phyloP scores from a whole-genome alignment of 2,888 invertebrate species.

The Pammene aurita region DNA sequence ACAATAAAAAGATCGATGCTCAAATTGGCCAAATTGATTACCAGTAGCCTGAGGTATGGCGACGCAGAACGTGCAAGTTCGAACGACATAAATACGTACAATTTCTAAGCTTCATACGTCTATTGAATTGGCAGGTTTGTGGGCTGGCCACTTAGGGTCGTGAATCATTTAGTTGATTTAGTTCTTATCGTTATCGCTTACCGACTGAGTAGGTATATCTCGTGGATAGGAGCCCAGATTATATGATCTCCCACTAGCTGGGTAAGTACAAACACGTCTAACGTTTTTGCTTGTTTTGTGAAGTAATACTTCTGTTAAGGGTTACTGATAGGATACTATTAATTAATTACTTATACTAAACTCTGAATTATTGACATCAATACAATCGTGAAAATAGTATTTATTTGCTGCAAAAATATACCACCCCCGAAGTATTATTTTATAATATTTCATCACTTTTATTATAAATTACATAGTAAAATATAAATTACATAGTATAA shows the following conservation, averaged over 20 bases:
- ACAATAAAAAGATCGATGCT: constrained; percentile 28
- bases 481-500: too few species aligned
- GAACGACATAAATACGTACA: not conserved
- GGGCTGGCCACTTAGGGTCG: constrained; percentile 17
- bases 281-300: too few species aligned
- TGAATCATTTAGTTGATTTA: constrained; percentile 27
- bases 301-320: too few species aligned
- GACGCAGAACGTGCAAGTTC: not conserved
- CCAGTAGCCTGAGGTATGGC: constrained; percentile 10
- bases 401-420: too few species aligned
- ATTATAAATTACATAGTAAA: too few species aligned
- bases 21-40: constrained; percentile 1
- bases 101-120: not conserved
- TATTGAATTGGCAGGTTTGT: not conserved
- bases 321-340: too few species aligned
- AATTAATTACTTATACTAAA: too few species aligned
- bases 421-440: too few species aligned
- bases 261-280: too few species aligned
- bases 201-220: not conserved
- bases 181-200: constrained; percentile 6
- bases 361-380: too few species aligned
- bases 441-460: too few species aligned
- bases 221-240: not conserved
- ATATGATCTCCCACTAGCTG: not conserved
- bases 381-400: too few species aligned